Percentiles rank a stretch among this genome's conserved stretches.
Evolutionary conservation across 2,888 invertebrate genomes (phyloP).

Genomic region (Hirudinaria manillensis): DNA sequence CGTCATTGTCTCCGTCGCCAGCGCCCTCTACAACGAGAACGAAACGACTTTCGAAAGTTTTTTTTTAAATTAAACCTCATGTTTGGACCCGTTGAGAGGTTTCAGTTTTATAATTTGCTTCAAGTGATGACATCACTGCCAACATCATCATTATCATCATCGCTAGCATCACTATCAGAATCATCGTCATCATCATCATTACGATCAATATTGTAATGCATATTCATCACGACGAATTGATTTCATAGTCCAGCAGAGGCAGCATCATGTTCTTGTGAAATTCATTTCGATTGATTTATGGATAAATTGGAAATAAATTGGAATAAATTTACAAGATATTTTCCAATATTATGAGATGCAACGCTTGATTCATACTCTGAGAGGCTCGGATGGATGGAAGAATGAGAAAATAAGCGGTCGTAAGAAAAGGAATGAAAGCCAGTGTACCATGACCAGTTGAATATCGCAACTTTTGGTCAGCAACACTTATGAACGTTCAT

Average conservation of each 20-base stretch:
- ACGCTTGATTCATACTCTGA: too few relatives aligned
- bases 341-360: too few relatives aligned
- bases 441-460: too few relatives aligned
- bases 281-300: too few relatives aligned
- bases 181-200: constrained; percentile 7
- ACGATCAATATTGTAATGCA: not conserved
- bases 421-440: too few relatives aligned
- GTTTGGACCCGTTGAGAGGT: not conserved
- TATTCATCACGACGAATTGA: too few relatives aligned
- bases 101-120: not conserved
- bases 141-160: not conserved
- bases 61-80: not conserved
- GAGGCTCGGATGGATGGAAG: too few relatives aligned
- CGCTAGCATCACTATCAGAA: not conserved
- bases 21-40: not conserved
- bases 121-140: not conserved
- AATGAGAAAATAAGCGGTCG: too few relatives aligned
- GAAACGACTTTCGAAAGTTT: not conserved
- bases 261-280: too few relatives aligned
- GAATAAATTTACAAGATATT: too few relatives aligned
- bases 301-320: too few relatives aligned
- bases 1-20: not conserved
- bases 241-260: too few relatives aligned
- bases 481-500: constrained; percentile 8
- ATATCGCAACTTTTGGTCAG: not conserved